Evolutionary conservation across 2,888 invertebrate genomes (phyloP).

Genomic region (Embidobia sp.): DNA sequence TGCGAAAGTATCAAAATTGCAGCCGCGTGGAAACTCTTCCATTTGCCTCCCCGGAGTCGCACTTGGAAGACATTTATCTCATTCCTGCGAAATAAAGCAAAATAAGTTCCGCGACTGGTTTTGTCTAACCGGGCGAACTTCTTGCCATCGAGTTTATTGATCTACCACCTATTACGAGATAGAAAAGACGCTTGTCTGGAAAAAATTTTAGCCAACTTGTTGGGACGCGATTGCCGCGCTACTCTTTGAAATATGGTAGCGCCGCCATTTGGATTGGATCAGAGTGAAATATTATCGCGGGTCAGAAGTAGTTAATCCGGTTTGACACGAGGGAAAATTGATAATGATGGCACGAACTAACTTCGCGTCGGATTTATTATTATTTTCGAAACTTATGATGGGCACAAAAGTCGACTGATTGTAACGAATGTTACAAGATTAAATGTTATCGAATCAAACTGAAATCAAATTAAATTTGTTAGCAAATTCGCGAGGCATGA

Average conservation of each 20-base stretch:
- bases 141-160: slow-evolving; percentile 50
- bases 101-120: slow-evolving; percentile 23
- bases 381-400: slow-evolving; percentile 20
- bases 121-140: slow-evolving; percentile 35
- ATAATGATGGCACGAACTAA: slow-evolving; percentile 34
- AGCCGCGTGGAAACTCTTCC: neutral
- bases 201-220: slow-evolving; percentile 18
- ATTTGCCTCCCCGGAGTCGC: slow-evolving; percentile 12
- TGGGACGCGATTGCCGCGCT: neutral
- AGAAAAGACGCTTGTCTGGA: slow-evolving; percentile 28
- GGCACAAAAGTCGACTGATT: slow-evolving; percentile 2
- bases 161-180: slow-evolving; percentile 36
- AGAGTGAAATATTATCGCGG: slow-evolving; percentile 30
- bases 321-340: slow-evolving; percentile 34
- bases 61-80: slow-evolving; percentile 8
- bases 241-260: slow-evolving; percentile 14
- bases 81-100: slow-evolving; percentile 14
- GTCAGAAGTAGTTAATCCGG: slow-evolving; percentile 36
- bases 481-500: no score
- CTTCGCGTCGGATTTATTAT: slow-evolving; percentile 23
- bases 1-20: neutral
- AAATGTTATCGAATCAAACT: slow-evolving; percentile 14
- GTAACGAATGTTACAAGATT: slow-evolving; percentile 13
- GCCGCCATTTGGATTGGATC: slow-evolving; percentile 30
- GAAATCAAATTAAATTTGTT: neutral